Percentiles rank a stretch among this genome's conserved stretches.
These are phyloP conservation scores for Turritopsis rubra DNA, from an alignment of 30 jellyfish, hydroid and myxozoan genomes.

Conservation along the genomic window DNA sequence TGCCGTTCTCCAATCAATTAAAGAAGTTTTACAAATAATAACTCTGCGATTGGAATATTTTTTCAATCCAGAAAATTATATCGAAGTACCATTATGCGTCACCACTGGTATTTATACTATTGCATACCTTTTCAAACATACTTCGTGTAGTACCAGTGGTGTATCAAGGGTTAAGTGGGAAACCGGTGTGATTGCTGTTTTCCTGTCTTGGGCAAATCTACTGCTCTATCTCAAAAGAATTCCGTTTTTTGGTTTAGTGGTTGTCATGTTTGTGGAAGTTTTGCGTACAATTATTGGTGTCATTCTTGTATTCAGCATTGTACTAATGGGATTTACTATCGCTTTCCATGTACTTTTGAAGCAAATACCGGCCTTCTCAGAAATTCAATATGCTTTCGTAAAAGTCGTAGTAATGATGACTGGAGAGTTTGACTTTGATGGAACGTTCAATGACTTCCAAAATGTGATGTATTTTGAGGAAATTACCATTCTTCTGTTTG, in stretches of 20 bases:
- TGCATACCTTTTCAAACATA: conserved; percentile 23
- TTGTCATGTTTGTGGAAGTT: conserved; percentile 51
- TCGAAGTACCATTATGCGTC: conserved; percentile 51
- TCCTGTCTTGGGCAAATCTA: conserved; percentile 45
- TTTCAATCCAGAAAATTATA: conserved; percentile 36
- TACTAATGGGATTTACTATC: conserved; percentile 38
- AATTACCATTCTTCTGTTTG: conserved; percentile 14
- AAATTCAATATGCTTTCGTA: conserved; percentile 17
- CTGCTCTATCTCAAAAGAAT: conserved; percentile 46
- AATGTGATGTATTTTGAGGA: conserved; percentile 5
- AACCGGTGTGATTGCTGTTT: conserved; percentile 34
- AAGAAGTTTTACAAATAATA: conserved; percentile 47
- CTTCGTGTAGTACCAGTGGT: background rate
- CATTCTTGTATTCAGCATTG: conserved; percentile 36
- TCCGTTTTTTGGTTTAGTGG: conserved; percentile 45
- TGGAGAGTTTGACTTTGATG: conserved; percentile 59
- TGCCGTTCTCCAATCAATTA: conserved; percentile 33
- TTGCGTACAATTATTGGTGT: conserved; percentile 41
- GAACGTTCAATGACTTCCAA: conserved; percentile 15
- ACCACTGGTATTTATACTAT: conserved; percentile 51
- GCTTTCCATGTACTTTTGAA: conserved; percentile 48
- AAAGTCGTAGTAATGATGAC: conserved; percentile 57
- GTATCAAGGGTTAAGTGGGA: background rate
- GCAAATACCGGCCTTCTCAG: conserved; percentile 39
- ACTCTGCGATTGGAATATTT: conserved; percentile 46